phyloP scores from a whole-genome alignment of 2,113 vertebrate species.

The Indicator maculatus region DNA sequence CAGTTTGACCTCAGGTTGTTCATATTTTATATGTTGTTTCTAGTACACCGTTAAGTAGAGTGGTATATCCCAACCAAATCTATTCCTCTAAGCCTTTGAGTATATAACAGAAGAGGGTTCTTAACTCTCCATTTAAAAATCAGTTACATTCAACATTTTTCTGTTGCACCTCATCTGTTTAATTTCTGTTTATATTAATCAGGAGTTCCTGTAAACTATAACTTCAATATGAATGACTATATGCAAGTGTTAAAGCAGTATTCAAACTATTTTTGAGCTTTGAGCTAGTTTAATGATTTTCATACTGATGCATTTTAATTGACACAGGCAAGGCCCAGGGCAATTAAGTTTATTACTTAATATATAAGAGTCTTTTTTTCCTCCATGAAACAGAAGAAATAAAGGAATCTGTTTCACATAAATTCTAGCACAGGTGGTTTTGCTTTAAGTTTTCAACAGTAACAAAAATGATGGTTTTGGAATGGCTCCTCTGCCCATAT shows the following conservation, averaged over 20 bases:
- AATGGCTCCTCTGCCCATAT: neutral
- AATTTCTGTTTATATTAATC: neutral
- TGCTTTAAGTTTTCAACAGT: neutral
- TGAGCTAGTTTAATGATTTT: slow-evolving; percentile 24
- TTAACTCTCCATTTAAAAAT: neutral
- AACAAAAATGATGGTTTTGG: neutral
- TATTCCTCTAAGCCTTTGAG: neutral
- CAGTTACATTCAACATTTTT: neutral
- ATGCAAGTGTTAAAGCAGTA: neutral
- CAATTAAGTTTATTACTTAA: neutral
- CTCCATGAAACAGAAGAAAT: neutral
- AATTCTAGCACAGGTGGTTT: neutral
- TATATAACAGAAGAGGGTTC: neutral
- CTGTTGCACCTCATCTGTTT: neutral
- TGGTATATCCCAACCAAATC: neutral
- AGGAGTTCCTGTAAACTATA: neutral
- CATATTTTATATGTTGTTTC: neutral
- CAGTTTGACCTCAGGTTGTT: neutral
- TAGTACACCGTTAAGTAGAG: neutral
- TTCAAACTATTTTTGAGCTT: neutral
- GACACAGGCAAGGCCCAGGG: neutral
- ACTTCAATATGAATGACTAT: neutral
- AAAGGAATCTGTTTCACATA: neutral
- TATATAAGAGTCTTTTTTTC: neutral
- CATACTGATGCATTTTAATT: neutral